Percentiles rank a stretch among this genome's conserved stretches.
Conservation (phyloP, 2,797 vertebrate species). For the Echeneis naucrates region DNA sequence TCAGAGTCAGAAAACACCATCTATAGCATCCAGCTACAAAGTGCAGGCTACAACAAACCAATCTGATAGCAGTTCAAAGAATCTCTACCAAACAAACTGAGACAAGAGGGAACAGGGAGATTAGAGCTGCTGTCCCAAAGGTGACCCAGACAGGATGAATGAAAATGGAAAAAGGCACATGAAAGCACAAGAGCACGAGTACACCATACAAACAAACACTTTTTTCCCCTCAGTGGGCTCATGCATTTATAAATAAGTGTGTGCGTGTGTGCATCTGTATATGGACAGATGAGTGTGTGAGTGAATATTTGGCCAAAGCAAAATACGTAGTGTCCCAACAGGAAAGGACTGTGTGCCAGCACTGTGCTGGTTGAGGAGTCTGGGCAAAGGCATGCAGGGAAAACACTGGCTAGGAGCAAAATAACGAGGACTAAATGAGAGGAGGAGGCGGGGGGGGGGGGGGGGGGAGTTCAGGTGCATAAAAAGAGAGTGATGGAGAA, state of each 20-base stretch:
- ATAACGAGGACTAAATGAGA: conserved; percentile 4
- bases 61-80: conserved; percentile 56
- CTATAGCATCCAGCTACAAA: conserved; percentile 33
- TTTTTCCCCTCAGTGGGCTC: conserved; percentile 3
- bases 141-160: conserved; percentile 39
- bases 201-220: conserved; percentile 41
- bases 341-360: conserved; percentile 49
- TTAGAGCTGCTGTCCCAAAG: conserved; percentile 45
- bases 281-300: conserved; percentile 17
- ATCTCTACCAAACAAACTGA: conserved; percentile 35
- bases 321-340: conserved; percentile 33
- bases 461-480: conserved; percentile 14
- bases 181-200: conserved; percentile 18
- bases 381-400: conserved; percentile 37
- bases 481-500: conserved; percentile 21
- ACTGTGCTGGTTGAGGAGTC: conserved; percentile 17
- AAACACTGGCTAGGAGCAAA: conserved; percentile 16
- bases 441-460: conserved; percentile 4
- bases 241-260: conserved; percentile 18
- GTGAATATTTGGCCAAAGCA: conserved; percentile 30
- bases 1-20: conserved; percentile 19
- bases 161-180: conserved; percentile 18
- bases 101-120: conserved; percentile 55
- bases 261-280: conserved; percentile 16
- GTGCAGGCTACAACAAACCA: conserved; percentile 26